Conservation (phyloP, 2,113 vertebrate genomes). For the Oenanthe oenanthe region DNA sequence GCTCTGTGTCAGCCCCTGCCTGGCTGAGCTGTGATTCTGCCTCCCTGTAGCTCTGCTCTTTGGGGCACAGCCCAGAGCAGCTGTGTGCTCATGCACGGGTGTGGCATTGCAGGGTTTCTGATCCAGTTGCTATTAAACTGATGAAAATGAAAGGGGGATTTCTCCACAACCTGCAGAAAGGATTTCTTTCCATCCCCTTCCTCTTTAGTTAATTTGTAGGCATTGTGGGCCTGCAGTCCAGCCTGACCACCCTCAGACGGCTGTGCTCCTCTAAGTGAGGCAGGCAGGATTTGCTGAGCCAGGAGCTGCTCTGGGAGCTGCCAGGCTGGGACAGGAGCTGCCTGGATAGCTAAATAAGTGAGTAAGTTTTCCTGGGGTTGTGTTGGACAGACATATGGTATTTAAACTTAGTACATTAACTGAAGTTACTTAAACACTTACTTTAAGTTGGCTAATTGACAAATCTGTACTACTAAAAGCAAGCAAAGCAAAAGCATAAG, state of each 20-base stretch:
- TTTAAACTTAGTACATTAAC: too few relatives aligned
- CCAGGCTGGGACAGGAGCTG: background rate
- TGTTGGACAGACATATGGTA: too few relatives aligned
- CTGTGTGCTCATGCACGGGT: too few relatives aligned
- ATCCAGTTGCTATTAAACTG: too few relatives aligned
- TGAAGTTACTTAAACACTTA: too few relatives aligned
- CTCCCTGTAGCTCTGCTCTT: background rate
- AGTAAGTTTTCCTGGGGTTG: too few relatives aligned
- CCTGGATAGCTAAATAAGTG: too few relatives aligned
- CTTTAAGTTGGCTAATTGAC: too few relatives aligned
- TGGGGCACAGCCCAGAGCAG: background rate
- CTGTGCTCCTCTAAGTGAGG: background rate
- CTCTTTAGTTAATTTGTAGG: background rate
- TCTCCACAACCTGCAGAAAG: background rate
- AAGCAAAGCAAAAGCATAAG: too few relatives aligned
- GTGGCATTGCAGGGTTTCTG: background rate
- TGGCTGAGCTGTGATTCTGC: rapidly evolving
- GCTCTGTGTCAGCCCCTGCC: background rate
- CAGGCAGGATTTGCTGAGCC: background rate
- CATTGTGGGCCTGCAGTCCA: background rate
- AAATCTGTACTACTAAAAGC: too few relatives aligned
- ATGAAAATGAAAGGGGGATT: background rate
- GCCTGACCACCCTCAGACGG: background rate
- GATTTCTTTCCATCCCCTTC: background rate
- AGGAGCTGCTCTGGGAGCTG: background rate